Evolutionary conservation across 2,113 vertebrate genomes (phyloP).

Genomic region (Engystomops pustulosus): DNA sequence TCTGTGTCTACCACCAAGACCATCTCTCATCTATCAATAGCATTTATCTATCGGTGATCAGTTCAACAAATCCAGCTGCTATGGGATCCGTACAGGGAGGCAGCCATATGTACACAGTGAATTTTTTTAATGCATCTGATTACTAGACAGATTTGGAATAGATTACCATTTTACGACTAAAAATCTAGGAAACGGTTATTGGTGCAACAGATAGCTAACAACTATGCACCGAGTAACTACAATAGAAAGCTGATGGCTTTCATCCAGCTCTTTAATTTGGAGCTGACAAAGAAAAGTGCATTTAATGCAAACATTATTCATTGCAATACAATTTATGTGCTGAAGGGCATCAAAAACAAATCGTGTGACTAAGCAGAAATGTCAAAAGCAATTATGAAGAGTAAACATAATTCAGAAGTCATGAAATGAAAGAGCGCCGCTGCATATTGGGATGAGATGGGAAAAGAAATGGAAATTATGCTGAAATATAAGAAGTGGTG

Average conservation of each 20-base stretch:
- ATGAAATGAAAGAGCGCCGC: conserved; percentile 18
- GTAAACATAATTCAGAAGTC: conserved; percentile 23
- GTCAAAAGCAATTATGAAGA: conserved; percentile 32
- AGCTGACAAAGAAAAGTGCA: not conserved
- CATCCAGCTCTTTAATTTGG: conserved; percentile 7
- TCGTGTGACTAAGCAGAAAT: conserved; percentile 52
- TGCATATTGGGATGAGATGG: not conserved
- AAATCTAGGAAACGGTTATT: not conserved
- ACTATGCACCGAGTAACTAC: not conserved
- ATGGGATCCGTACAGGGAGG: too few species aligned
- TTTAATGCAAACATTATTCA: conserved; percentile 41
- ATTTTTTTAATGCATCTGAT: too few species aligned
- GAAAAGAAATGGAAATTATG: conserved; percentile 27
- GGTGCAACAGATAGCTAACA: not conserved
- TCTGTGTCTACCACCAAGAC: too few species aligned
- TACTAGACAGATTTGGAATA: too few species aligned
- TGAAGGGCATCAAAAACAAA: conserved; percentile 34
- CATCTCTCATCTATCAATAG: too few species aligned
- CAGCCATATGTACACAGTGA: too few species aligned
- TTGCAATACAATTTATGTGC: conserved; percentile 40
- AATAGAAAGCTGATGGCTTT: conserved; percentile 8
- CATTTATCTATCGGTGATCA: too few species aligned
- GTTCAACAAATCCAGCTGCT: too few species aligned
- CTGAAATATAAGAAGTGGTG: not conserved
- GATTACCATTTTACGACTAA: too few species aligned